A percentile compares a stretch with the other conserved stretches of the same genome.
Evolutionary conservation across 2,113 vertebrate genomes (phyloP).

Genomic region (Etheostoma spectabile): DNA sequence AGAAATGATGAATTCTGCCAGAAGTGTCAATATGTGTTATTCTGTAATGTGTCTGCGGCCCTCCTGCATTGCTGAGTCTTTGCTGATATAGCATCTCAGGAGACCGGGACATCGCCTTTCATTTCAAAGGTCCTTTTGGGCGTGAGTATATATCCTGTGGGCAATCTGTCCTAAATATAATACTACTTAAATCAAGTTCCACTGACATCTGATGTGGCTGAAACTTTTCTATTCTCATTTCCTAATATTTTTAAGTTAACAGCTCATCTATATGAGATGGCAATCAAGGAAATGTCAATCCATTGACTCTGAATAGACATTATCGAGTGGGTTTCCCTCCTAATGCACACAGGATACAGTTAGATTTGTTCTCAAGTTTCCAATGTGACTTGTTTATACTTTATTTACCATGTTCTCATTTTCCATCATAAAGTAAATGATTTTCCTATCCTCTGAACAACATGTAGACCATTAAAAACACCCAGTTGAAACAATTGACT

Average conservation of each 20-base stretch:
- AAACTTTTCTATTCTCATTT: not conserved
- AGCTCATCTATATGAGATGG: not conserved
- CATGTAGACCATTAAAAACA: not conserved
- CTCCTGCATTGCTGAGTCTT: constrained; percentile 39
- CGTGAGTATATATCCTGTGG: constrained; percentile 15
- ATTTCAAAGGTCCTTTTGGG: constrained; percentile 51
- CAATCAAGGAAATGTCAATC: not conserved
- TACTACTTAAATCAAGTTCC: constrained; percentile 4
- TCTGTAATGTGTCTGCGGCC: constrained; percentile 61
- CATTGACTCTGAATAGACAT: not conserved
- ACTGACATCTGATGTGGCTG: not conserved
- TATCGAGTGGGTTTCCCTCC: not conserved
- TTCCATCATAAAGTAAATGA: not conserved
- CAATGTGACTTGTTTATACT: not conserved
- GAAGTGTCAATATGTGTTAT: constrained; percentile 67
- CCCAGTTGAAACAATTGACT: not conserved
- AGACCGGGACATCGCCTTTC: constrained; percentile 44
- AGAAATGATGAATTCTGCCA: constrained; percentile 66
- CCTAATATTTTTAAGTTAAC: not conserved
- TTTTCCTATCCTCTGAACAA: not conserved
- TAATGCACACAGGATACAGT: not conserved
- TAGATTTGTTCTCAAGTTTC: not conserved
- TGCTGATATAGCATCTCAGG: constrained; percentile 65
- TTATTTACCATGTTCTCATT: not conserved
- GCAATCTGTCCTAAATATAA: constrained; percentile 44